phyloP scores from a whole-genome alignment of 2,888 invertebrate species.

The Mystacides longicornis region DNA sequence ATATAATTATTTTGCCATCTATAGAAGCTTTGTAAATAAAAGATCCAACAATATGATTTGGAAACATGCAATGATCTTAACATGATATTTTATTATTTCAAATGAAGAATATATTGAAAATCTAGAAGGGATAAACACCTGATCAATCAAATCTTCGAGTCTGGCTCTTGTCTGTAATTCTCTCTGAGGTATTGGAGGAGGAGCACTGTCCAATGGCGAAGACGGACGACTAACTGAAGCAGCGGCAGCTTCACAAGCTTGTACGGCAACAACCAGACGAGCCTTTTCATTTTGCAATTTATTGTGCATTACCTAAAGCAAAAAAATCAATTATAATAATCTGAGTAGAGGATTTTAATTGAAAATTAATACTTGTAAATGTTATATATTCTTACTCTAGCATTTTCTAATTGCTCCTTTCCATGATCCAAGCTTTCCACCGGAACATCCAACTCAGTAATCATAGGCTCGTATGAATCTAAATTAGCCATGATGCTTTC shows the following conservation, averaged over 20 bases:
- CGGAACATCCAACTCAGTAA: slow-evolving; percentile 67
- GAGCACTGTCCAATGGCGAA: slow-evolving; percentile 79
- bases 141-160: slow-evolving; percentile 86
- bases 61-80: background rate
- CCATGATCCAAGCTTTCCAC: slow-evolving; percentile 69
- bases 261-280: slow-evolving; percentile 76
- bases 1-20: background rate
- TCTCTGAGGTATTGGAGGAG: slow-evolving; percentile 75
- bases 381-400: slow-evolving; percentile 52
- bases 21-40: background rate
- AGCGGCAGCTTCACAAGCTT: slow-evolving; percentile 88
- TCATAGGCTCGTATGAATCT: slow-evolving; percentile 70
- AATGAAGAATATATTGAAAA: background rate
- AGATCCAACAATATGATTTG: no score
- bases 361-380: background rate
- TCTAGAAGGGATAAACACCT: slow-evolving; percentile 50
- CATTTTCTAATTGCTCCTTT: slow-evolving; percentile 63
- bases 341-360: background rate
- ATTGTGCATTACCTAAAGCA: slow-evolving; percentile 58
- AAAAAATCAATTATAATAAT: background rate
- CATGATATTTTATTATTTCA: background rate
- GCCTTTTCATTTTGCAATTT: slow-evolving; percentile 85
- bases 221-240: slow-evolving; percentile 86
- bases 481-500: slow-evolving; percentile 78
- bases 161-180: slow-evolving; percentile 79